phyloP scores from a whole-genome alignment of 2,113 vertebrate genomes.

The Ifrita kowaldi region DNA sequence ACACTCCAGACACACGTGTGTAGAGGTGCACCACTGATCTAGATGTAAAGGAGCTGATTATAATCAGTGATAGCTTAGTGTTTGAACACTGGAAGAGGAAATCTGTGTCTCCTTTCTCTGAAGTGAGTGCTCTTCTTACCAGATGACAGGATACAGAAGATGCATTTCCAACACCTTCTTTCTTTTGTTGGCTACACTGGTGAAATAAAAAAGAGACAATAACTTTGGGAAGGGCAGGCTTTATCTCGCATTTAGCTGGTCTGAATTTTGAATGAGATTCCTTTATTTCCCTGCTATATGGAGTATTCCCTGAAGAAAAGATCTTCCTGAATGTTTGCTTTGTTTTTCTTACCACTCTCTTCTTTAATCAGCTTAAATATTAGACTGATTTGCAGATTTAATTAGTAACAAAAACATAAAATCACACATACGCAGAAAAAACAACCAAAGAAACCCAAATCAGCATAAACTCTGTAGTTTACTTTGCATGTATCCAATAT shows the following conservation, averaged over 20 bases:
- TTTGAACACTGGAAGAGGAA: not conserved
- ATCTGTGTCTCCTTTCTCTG: not conserved
- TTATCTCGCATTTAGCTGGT: not conserved
- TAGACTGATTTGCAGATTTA: not conserved
- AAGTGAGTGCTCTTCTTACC: not conserved
- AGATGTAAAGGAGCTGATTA: not conserved
- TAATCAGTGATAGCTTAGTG: not conserved
- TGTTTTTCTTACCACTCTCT: not conserved
- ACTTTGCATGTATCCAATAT: not conserved
- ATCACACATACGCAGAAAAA: not conserved
- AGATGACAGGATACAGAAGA: not conserved
- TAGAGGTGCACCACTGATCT: not conserved
- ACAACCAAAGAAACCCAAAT: too few relatives aligned
- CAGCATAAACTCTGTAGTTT: not conserved
- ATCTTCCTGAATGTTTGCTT: not conserved
- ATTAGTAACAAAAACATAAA: not conserved
- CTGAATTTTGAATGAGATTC: not conserved
- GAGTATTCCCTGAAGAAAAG: not conserved
- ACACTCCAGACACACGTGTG: not conserved
- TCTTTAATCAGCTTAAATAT: not conserved
- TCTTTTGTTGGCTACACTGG: rapidly evolving
- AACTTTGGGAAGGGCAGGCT: not conserved
- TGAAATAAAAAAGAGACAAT: not conserved
- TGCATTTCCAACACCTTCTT: not conserved
- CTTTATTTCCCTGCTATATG: not conserved